Evolutionary conservation across 1,140 invertebrate species (phyloP).

Genomic region (Galleria mellonella): DNA sequence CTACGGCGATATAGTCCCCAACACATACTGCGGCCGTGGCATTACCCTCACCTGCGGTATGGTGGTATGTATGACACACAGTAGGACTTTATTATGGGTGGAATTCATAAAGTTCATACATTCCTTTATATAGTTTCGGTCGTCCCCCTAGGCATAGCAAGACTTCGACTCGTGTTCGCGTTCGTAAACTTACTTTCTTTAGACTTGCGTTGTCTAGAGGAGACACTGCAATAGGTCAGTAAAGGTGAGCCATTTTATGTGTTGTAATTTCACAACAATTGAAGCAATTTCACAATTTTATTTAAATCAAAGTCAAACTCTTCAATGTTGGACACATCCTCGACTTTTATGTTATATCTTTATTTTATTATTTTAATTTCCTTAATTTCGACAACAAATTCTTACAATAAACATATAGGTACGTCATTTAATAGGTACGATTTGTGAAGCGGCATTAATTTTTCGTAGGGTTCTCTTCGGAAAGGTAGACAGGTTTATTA

Average conservation of each 20-base stretch:
- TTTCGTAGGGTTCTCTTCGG: constrained; percentile 18
- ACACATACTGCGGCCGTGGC: constrained; percentile 94
- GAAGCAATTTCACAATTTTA: constrained; percentile 40
- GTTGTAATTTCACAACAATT: constrained; percentile 38
- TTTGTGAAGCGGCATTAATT: constrained; percentile 13
- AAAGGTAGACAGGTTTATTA: constrained; percentile 13
- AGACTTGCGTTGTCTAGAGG: constrained; percentile 48
- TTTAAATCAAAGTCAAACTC: constrained; percentile 71
- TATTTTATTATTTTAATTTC: constrained; percentile 27
- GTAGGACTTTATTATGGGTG: constrained; percentile 50
- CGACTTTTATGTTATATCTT: constrained; percentile 11
- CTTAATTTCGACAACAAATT: constrained; percentile 18
- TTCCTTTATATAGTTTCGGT: constrained; percentile 11
- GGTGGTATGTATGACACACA: constrained; percentile 84
- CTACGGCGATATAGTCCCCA: constrained; percentile 93
- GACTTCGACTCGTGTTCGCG: constrained; percentile 5
- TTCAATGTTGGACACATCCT: constrained; percentile 36
- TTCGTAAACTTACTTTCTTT: not conserved
- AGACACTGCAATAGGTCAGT: constrained; percentile 38
- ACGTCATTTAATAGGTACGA: constrained; percentile 33
- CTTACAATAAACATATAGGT: constrained; percentile 22
- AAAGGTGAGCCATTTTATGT: constrained; percentile 74
- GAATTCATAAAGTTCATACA: constrained; percentile 13
- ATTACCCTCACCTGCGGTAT: constrained; percentile 94
- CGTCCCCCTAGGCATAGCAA: constrained; percentile 39